phyloP scores from a whole-genome alignment of 2,797 vertebrate species.

The Ambastaia sidthimunki region DNA sequence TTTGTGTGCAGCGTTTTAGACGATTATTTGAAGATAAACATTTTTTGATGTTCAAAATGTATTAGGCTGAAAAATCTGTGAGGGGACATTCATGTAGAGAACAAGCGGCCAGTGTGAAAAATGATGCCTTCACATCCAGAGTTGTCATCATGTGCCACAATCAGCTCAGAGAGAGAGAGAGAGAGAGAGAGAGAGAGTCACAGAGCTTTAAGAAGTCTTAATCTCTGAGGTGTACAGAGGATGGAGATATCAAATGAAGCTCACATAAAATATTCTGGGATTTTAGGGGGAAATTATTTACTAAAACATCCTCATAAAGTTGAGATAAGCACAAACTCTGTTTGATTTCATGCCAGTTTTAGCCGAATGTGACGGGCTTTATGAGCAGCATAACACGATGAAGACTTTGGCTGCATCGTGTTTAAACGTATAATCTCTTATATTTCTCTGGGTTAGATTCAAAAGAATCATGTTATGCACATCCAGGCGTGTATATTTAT shows the following conservation, averaged over 20 bases:
- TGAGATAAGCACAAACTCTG: slow-evolving; percentile 59
- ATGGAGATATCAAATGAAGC: slow-evolving; percentile 47
- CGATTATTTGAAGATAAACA: neutral
- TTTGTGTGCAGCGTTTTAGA: too few relatives aligned
- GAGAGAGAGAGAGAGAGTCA: slow-evolving; percentile 50
- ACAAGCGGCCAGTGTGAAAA: slow-evolving; percentile 25
- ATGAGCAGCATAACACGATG: slow-evolving; percentile 61
- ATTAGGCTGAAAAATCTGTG: neutral
- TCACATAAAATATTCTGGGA: slow-evolving; percentile 55
- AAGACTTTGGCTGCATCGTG: slow-evolving; percentile 54
- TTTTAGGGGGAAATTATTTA: slow-evolving; percentile 62
- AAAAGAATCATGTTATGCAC: slow-evolving; percentile 54
- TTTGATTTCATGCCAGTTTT: slow-evolving; percentile 61
- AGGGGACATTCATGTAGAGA: neutral
- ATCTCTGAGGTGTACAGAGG: slow-evolving; percentile 68
- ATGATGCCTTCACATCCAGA: slow-evolving; percentile 7
- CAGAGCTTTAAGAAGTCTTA: slow-evolving; percentile 53
- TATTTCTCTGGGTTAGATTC: slow-evolving; percentile 55
- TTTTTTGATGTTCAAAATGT: neutral
- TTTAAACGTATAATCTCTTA: slow-evolving; percentile 58
- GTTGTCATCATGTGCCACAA: slow-evolving; percentile 41
- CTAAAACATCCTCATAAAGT: slow-evolving; percentile 60
- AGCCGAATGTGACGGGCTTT: slow-evolving; percentile 54
- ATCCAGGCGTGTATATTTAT: slow-evolving; percentile 26
- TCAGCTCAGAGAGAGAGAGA: slow-evolving; percentile 5